Conservation (phyloP, 1,140 invertebrate genomes). For the Asbolus verrucosus region DNA sequence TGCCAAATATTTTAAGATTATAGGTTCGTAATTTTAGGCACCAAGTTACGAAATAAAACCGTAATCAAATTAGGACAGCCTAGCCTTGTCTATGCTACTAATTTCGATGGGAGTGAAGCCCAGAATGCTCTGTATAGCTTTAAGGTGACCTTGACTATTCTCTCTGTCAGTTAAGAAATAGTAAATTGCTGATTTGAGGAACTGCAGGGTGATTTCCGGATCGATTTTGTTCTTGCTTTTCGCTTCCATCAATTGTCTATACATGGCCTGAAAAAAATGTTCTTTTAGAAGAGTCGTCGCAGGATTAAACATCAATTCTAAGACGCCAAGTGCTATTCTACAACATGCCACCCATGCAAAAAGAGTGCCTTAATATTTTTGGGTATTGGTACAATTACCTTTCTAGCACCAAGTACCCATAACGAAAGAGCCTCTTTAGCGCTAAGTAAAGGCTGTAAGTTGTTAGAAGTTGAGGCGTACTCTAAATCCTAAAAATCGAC, state of each 20-base stretch:
- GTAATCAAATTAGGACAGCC: slow-evolving; percentile 58
- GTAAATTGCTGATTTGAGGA: slow-evolving; percentile 90
- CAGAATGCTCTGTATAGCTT: slow-evolving; percentile 88
- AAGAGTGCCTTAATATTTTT: slow-evolving; percentile 26
- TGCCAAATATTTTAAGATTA: background rate
- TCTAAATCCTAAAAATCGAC: slow-evolving; percentile 73
- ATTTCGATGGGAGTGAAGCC: slow-evolving; percentile 83
- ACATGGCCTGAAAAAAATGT: slow-evolving; percentile 78
- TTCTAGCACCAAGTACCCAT: slow-evolving; percentile 88
- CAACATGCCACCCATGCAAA: slow-evolving; percentile 21
- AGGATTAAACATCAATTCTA: background rate
- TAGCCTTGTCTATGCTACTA: slow-evolving; percentile 77
- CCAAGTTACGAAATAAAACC: slow-evolving; percentile 37
- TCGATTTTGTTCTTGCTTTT: slow-evolving; percentile 78
- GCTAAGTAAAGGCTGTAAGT: slow-evolving; percentile 84
- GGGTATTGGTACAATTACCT: slow-evolving; percentile 69
- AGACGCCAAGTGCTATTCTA: slow-evolving; percentile 17
- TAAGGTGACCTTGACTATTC: slow-evolving; percentile 84
- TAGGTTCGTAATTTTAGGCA: slow-evolving; percentile 46
- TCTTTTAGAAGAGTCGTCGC: slow-evolving; percentile 26
- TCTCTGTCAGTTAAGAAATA: slow-evolving; percentile 90
- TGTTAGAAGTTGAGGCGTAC: slow-evolving; percentile 74
- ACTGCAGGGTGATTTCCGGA: slow-evolving; percentile 88
- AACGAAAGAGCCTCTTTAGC: slow-evolving; percentile 91
- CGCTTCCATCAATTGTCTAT: slow-evolving; percentile 81